Conservation (phyloP, 2,797 vertebrate species). For the Eremophila alpestris region DNA sequence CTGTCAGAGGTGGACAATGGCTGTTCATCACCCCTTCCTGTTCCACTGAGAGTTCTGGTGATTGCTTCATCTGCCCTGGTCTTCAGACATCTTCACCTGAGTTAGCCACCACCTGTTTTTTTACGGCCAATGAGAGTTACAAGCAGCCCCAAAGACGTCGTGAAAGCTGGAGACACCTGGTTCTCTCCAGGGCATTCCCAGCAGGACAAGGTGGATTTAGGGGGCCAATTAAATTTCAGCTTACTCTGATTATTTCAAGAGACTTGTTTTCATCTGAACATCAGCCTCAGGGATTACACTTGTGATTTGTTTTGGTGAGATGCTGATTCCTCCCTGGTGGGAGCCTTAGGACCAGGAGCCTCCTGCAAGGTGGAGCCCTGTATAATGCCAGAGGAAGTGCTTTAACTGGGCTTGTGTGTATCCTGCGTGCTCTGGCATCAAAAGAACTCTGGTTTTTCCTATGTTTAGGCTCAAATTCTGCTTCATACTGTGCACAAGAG, state of each 20-base stretch:
- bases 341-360: neutral
- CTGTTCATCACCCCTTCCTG: neutral
- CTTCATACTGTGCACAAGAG: accelerated
- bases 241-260: neutral
- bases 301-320: neutral
- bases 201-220: neutral
- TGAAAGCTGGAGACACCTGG: accelerated
- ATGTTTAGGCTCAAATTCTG: neutral
- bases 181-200: neutral
- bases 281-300: accelerated
- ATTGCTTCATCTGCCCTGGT: neutral
- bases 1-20: accelerated
- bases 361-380: neutral
- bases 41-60: neutral
- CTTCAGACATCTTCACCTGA: neutral
- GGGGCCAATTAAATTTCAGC: neutral
- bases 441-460: neutral
- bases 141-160: neutral
- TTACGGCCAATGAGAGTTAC: neutral
- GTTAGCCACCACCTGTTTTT: neutral
- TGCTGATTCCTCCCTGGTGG: neutral
- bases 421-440: neutral
- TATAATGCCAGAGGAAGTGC: neutral
- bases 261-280: neutral
- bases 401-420: neutral